Evolutionary conservation across 1,140 invertebrate genomes (phyloP), one percentile per base, ranked within the genome.

Genomic region (Procambarus clarkii): DNA sequence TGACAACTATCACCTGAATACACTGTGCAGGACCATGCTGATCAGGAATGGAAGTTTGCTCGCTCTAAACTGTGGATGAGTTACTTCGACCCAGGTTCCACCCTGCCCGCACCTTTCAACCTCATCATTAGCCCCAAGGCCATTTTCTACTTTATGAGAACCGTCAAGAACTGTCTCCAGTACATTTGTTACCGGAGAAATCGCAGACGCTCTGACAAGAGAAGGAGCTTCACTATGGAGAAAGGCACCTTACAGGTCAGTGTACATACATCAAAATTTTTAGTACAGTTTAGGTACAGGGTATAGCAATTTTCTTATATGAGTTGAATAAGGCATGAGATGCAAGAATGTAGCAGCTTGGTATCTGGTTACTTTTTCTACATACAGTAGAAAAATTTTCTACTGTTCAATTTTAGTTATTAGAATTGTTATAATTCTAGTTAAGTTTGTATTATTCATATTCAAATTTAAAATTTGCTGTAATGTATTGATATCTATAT

Each of bases 31-130:
- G 95, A 95, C 91, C 95, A 96, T 92, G 95, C 95, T 0, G 96
- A 96, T 93, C 94, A 95, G 93, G 95, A 96, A 93, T 96, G 95
- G 96, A 96, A 96, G 92, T 96, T 96, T 93, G 95, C 95, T 34
- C 94, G 95, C 11, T 95, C 95, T 15, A 96, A 96, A 91, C 93
- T 96, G 7, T 96, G 95, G 95, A 96, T 96, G 95, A 95, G 95
- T 45, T 96, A 96, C 91, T 96, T 96, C 92, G 95, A 96, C 88
- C 95, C 95, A 92, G 95, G 96, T 1, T 96, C 95, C 7, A 95
- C 95, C 48, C 93, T 96, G 7, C 95, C 95, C 0, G 94, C 95
- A 8, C 96, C 95, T 0, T 96, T 96, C 93, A 96, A 96, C 93
- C 94, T 96, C 13, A 94, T 96, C 88, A 94, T 96, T 91, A 96